Percentiles rank a stretch among this genome's conserved stretches.
phyloP scores from a whole-genome alignment of 2,888 invertebrate genomes.

The Apomyelois bistriatella region DNA sequence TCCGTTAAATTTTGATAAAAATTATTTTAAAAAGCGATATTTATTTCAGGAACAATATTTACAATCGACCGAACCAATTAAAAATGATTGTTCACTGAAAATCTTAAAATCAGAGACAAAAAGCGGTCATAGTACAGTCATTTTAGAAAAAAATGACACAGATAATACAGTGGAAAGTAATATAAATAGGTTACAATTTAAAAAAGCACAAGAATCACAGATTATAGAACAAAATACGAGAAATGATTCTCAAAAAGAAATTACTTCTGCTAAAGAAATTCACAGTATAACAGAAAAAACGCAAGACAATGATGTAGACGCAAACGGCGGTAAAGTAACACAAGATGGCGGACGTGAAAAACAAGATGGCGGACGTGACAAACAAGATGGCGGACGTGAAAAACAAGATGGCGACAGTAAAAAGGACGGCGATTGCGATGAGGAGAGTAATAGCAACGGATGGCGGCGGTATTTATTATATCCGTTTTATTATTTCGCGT shows the following conservation, averaged over 20 bases:
- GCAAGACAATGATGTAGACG: not conserved
- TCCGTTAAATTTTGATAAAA: too few relatives aligned
- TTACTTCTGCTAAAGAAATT: too few relatives aligned
- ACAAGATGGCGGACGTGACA: not conserved
- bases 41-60: too few relatives aligned
- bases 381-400: not conserved
- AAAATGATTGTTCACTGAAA: too few relatives aligned
- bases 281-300: too few relatives aligned
- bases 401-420: constrained; percentile 16
- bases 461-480: constrained; percentile 82
- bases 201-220: not conserved
- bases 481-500: constrained; percentile 78
- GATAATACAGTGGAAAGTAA: not conserved
- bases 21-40: too few relatives aligned
- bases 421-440: constrained; percentile 15
- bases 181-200: not conserved
- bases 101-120: not conserved
- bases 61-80: too few relatives aligned
- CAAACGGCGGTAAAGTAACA: not conserved
- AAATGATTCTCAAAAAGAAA: not conserved
- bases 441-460: constrained; percentile 30
- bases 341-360: not conserved
- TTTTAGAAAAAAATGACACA: not conserved
- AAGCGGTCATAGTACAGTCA: not conserved
- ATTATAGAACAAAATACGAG: not conserved